These are phyloP conservation scores for Brachyptera risi DNA, from an alignment of 2,888 invertebrate species.

Conservation along the genomic window DNA sequence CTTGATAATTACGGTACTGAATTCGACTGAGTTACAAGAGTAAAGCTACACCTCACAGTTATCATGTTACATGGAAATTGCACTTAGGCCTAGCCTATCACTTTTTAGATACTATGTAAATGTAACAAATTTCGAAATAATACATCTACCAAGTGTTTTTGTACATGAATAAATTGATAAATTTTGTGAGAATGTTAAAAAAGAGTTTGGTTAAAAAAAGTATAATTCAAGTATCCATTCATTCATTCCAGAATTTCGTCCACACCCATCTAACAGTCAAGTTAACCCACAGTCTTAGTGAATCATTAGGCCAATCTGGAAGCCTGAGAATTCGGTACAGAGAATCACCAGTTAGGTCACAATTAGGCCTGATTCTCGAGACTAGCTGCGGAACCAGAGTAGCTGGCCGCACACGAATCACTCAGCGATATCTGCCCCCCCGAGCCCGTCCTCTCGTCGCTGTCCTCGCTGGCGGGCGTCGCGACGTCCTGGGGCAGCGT, in stretches of 20 bases:
- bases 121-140: not conserved
- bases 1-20: no score
- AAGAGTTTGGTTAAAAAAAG: no score
- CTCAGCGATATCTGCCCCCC: conserved; percentile 35
- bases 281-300: conserved; percentile 16
- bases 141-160: not conserved
- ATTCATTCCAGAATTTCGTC: not conserved
- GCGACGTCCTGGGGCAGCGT: conserved; percentile 16
- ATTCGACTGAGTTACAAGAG: not conserved
- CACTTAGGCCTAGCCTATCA: conserved; percentile 30
- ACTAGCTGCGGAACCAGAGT: conserved; percentile 30
- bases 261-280: not conserved
- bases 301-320: conserved; percentile 27
- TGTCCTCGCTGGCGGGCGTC: conserved; percentile 33
- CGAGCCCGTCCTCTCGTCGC: conserved; percentile 32
- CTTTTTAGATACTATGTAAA: not conserved
- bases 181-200: no score
- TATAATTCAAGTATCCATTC: not conserved
- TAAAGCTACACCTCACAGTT: conserved; percentile 18
- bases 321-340: conserved; percentile 26
- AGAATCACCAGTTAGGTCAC: no score
- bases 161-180: not conserved
- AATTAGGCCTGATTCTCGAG: conserved; percentile 23
- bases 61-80: conserved; percentile 28
- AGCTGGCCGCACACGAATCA: conserved; percentile 38